Conservation (phyloP, 1,140 invertebrate genomes). For the Harpegnathos saltator region DNA sequence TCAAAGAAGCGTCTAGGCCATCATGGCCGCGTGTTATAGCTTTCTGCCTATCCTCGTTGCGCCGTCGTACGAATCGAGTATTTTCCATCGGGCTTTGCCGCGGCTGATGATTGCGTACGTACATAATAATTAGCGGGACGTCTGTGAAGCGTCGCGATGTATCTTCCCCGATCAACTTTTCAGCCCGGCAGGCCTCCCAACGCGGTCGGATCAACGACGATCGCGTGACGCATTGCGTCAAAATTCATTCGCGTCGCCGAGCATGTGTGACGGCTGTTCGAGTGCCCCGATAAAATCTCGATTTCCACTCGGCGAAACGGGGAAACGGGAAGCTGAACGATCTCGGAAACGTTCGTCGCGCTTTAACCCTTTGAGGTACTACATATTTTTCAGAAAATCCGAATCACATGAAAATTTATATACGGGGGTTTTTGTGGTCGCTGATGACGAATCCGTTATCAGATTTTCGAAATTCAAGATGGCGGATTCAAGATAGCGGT, state of each 20-base stretch:
- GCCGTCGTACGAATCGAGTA: too few relatives aligned
- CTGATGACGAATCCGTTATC: too few relatives aligned
- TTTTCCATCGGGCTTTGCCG: background rate
- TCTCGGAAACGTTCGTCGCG: background rate
- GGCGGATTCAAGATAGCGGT: too few relatives aligned
- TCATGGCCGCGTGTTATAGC: too few relatives aligned
- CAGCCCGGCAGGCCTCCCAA: constrained; percentile 27
- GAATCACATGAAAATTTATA: too few relatives aligned
- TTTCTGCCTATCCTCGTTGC: too few relatives aligned
- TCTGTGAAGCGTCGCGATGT: background rate
- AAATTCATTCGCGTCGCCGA: constrained; percentile 62
- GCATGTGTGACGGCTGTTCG: constrained; percentile 40
- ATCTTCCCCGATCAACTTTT: background rate
- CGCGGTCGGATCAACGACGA: constrained; percentile 44
- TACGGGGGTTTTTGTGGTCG: too few relatives aligned
- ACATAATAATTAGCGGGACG: background rate
- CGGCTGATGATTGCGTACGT: background rate
- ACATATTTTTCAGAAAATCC: too few relatives aligned
- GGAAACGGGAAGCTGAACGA: background rate
- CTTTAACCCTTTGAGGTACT: too few relatives aligned
- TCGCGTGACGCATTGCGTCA: constrained; percentile 71
- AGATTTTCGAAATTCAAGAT: too few relatives aligned
- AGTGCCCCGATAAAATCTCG: background rate
- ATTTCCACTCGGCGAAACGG: background rate
- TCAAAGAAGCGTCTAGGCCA: too few relatives aligned